Percentiles rank a stretch among this genome's conserved stretches.
These are phyloP conservation scores for Bathynomus jamesi DNA, from an alignment of 1,140 invertebrate genomes.

Conservation along the genomic window DNA sequence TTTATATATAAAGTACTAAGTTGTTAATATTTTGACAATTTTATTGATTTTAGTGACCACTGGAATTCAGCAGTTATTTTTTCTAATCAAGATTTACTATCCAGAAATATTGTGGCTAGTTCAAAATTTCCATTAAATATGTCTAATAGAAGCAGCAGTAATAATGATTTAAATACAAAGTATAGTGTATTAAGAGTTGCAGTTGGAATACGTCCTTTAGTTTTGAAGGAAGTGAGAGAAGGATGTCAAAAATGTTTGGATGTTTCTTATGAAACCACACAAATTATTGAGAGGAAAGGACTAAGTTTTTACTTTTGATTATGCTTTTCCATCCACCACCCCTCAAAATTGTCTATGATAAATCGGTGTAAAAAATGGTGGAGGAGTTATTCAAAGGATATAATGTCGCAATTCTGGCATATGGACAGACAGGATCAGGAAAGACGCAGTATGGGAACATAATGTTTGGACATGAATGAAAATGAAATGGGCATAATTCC, in stretches of 20 bases:
- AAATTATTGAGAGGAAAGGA: not conserved
- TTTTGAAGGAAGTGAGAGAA: not conserved
- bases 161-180: too few relatives aligned
- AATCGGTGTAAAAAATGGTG: not conserved
- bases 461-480: too few relatives aligned
- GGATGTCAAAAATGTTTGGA: not conserved
- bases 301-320: not conserved
- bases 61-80: too few relatives aligned
- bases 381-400: slow-evolving; percentile 48
- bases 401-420: slow-evolving; percentile 86
- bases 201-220: not conserved
- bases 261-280: not conserved
- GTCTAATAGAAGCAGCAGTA: too few relatives aligned
- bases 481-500: slow-evolving; percentile 83
- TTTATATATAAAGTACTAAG: too few relatives aligned
- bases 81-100: too few relatives aligned
- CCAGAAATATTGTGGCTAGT: too few relatives aligned
- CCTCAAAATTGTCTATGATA: not conserved
- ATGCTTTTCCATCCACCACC: not conserved
- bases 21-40: too few relatives aligned
- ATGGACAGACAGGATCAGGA: slow-evolving; percentile 89
- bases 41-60: too few relatives aligned
- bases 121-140: too few relatives aligned
- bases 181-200: not conserved
- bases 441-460: slow-evolving; percentile 93